phyloP scores from a whole-genome alignment of 2,113 vertebrate genomes.

The Recurvirostra avosetta region DNA sequence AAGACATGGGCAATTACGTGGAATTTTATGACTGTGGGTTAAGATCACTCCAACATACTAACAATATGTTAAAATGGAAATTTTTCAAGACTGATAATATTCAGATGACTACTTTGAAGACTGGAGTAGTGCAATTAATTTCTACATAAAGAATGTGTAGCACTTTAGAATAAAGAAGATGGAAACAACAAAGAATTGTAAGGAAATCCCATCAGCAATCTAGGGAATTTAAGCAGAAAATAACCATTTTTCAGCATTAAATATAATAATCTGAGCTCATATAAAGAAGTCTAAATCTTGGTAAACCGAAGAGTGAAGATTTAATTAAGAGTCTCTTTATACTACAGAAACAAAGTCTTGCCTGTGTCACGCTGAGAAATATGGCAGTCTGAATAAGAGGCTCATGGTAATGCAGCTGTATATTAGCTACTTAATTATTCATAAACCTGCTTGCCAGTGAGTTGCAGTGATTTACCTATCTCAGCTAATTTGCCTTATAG shows the following conservation, averaged over 20 bases:
- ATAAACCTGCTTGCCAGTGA: background rate
- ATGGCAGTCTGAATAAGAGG: background rate
- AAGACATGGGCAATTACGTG: slow-evolving; percentile 41
- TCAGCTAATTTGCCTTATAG: background rate
- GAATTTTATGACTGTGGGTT: slow-evolving; percentile 24
- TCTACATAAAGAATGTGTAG: background rate
- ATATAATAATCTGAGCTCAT: background rate
- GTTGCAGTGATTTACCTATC: background rate
- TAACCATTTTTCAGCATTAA: background rate
- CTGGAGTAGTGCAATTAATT: background rate
- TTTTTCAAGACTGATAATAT: background rate
- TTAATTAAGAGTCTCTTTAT: slow-evolving; percentile 48
- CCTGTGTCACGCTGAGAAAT: background rate
- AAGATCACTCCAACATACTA: background rate
- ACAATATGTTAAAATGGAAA: background rate
- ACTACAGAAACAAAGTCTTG: slow-evolving; percentile 9
- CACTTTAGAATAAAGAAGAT: background rate
- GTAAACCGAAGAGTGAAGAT: background rate
- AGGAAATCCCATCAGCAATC: background rate
- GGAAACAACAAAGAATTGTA: background rate
- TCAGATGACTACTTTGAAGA: background rate
- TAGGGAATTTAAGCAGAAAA: slow-evolving; percentile 8
- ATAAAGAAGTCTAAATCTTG: background rate
- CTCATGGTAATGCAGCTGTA: background rate
- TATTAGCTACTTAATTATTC: slow-evolving; percentile 43